phyloP scores from a whole-genome alignment of 2,888 invertebrate genomes.

The Coleophora flavipennella region DNA sequence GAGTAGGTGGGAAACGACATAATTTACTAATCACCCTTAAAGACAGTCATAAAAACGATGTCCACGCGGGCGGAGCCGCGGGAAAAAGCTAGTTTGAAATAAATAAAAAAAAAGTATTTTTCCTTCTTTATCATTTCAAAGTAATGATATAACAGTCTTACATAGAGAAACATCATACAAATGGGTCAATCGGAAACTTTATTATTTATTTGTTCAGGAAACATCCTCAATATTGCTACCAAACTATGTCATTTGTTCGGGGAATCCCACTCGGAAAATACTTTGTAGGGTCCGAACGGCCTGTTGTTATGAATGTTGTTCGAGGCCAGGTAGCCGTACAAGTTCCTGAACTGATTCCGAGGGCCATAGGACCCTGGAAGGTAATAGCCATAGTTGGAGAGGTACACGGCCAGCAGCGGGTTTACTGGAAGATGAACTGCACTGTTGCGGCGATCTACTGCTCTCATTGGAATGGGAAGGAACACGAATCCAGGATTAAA shows the following conservation, averaged over 20 bases:
- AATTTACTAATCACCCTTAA: no score
- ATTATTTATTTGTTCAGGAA: conserved; percentile 1
- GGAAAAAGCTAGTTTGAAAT: no score
- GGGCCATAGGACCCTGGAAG: conserved; percentile 48
- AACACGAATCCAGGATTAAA: conserved; percentile 14
- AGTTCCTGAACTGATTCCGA: conserved; percentile 52
- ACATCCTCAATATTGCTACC: conserved; percentile 8
- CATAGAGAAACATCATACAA: no score
- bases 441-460: conserved; percentile 57
- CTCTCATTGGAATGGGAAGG: conserved; percentile 20
- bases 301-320: conserved; percentile 78
- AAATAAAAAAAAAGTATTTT: no score
- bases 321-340: conserved; percentile 75
- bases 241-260: conserved; percentile 13
- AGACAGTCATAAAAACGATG: no score
- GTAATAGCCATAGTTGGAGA: conserved; percentile 77
- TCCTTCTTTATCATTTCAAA: no score
- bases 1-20: no score
- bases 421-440: conserved; percentile 70
- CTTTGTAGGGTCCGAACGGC: conserved; percentile 76
- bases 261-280: conserved; percentile 55
- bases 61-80: no score
- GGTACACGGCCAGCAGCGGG: conserved; percentile 72
- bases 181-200: no score
- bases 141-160: no score